A percentile compares a stretch with the other conserved stretches of the same genome.
Conservation (phyloP, 2,888 invertebrate genomes). For the Cephus pulcher region DNA sequence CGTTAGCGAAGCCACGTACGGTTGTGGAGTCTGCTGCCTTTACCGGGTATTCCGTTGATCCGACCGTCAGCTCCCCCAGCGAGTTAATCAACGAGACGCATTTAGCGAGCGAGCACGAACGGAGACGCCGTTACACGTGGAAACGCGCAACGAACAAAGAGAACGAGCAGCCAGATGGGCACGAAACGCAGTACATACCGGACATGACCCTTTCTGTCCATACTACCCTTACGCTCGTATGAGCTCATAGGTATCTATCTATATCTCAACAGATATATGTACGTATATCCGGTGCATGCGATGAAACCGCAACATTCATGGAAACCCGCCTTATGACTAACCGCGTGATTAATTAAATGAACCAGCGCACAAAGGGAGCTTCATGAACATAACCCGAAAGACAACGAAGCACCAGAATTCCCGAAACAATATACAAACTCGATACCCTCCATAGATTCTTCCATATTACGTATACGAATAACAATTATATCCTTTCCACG, state of each 20-base stretch:
- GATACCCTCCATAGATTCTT: background rate
- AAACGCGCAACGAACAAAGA: background rate
- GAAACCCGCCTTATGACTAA: background rate
- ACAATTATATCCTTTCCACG: background rate
- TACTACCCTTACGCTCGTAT: background rate
- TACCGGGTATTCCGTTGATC: conserved; percentile 38
- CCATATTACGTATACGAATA: background rate
- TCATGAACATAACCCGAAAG: background rate
- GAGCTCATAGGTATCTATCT: background rate
- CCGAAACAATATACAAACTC: background rate
- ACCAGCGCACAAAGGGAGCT: background rate
- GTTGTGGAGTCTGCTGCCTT: conserved; percentile 10
- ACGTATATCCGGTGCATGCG: background rate
- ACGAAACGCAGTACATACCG: background rate
- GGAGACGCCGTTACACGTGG: background rate
- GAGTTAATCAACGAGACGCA: conserved; percentile 55
- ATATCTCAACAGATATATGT: background rate
- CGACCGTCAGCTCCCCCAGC: conserved; percentile 34
- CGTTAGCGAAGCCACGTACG: conserved; percentile 34
- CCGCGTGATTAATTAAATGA: background rate
- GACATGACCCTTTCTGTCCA: background rate
- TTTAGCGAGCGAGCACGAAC: conserved; percentile 30
- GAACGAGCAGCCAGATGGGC: background rate
- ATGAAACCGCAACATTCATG: background rate
- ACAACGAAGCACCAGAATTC: background rate